Evolutionary conservation across 2,888 invertebrate species (phyloP), one percentile per base, ranked within the genome.

Genomic region (Archips crataeganus): DNA sequence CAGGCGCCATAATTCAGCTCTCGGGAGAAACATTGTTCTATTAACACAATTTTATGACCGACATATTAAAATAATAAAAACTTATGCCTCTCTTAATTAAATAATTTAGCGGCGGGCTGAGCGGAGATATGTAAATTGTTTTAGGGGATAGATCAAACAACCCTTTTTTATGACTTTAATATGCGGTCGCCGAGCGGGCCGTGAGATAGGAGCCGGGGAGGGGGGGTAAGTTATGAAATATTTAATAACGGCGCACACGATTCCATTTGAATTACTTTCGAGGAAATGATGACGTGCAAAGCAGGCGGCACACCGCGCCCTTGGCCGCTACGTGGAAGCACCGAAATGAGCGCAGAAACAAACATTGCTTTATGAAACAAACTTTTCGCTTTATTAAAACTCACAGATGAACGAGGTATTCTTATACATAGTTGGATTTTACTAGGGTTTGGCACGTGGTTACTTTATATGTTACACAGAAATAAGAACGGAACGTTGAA

Each of bases 1-100:
- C 80, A 84, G 86, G 87, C 86, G 87, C 86, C 87, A 84, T 88
- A 89, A 88, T 87, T 88, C 86, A 88, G 89, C 88, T 85, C 88
- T 82, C 87, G 85, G 85, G 82, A 85, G 83, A 85, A 85, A 85
- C 90, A 87, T 87, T 88, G 94, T 90, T 87, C 92, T 90, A 93
- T 94, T 94, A 94, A 94, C 94, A 93, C 94, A 93, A 92, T 94
- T 94, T 94, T 92, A 94, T 90, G 90, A 87, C 90, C 90, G 87
- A 93, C 94, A 94, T 94, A 94, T 94, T 94, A 93, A 94, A 94
- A 94, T 94, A 95, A 94, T 95, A 94, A 95, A 95, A 95, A 94
- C 95, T 94, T 94, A 94, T 94, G 94, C 93, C 94, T 93, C 95
- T 92, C 95, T 95, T 95, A 95, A 95, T 95, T 95, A 95, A 94